These are phyloP conservation scores for Henricia sp. DNA, from an alignment of 53 echinoderm and acorn worm genomes.

Conservation along the genomic window DNA sequence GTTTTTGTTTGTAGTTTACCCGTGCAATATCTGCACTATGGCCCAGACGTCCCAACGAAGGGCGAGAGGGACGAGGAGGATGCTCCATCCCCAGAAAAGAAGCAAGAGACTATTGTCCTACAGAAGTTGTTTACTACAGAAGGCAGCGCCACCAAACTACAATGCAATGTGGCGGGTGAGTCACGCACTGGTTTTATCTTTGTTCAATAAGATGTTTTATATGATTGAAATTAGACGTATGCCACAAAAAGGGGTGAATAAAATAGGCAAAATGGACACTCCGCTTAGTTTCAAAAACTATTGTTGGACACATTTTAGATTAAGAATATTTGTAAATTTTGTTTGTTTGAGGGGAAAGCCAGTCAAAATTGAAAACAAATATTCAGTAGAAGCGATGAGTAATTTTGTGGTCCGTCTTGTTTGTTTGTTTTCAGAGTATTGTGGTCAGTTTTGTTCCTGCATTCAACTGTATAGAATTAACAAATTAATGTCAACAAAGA, in stretches of 20 bases:
- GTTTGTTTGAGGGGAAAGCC: too few species aligned
- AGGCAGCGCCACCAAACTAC: slow-evolving; percentile 16
- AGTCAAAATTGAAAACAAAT: too few species aligned
- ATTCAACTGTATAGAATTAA: too few species aligned
- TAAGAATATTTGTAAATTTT: too few species aligned
- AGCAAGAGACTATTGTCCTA: slow-evolving; percentile 6
- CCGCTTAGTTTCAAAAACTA: background rate
- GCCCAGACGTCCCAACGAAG: background rate
- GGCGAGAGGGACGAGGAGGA: slow-evolving; percentile 2
- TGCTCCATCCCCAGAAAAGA: background rate
- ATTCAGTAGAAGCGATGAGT: background rate
- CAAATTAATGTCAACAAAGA: too few species aligned
- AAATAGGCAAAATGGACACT: background rate
- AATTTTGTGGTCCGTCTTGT: background rate
- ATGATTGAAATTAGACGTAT: too few species aligned
- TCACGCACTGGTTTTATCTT: too few species aligned
- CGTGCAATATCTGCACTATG: slow-evolving; percentile 53
- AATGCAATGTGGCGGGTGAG: slow-evolving; percentile 41
- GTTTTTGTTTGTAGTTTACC: slow-evolving; percentile 17
- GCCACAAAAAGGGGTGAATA: too few species aligned
- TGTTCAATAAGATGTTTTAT: too few species aligned
- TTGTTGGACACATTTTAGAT: too few species aligned
- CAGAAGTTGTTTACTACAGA: slow-evolving; percentile 33
- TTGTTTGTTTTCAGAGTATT: too few species aligned
- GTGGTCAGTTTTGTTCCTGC: too few species aligned